A percentile compares a stretch with the other conserved stretches of the same genome.
Evolutionary conservation across 1,140 invertebrate species (phyloP).

Genomic region (Rhopalosiphum maidis): DNA sequence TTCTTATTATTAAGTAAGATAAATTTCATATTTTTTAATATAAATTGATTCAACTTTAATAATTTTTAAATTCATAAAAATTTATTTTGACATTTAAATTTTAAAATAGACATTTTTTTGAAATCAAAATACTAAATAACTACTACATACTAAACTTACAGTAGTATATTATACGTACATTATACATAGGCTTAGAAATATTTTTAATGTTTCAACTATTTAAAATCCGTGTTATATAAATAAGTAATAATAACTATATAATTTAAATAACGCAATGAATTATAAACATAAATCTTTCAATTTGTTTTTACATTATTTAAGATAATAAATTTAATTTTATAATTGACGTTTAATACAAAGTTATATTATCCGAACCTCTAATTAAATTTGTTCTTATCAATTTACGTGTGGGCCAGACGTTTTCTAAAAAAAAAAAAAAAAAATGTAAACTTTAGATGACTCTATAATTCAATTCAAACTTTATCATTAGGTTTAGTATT

Average conservation of each 20-base stretch:
- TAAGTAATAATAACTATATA: background rate
- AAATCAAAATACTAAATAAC: background rate
- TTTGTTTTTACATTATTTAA: background rate
- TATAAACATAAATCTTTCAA: background rate
- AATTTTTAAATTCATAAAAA: background rate
- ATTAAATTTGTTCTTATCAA: background rate
- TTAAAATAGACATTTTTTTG: background rate
- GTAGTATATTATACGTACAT: background rate
- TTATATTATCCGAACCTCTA: background rate
- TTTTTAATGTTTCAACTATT: constrained; percentile 2
- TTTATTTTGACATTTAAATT: background rate
- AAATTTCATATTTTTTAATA: background rate
- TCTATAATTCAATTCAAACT: background rate
- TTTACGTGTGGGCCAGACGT: background rate
- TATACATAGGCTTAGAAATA: background rate
- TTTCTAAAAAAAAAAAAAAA: background rate
- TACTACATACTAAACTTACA: background rate
- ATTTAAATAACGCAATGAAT: background rate
- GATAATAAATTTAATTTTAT: background rate
- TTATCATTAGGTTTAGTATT: background rate
- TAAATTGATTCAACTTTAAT: background rate
- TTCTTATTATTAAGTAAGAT: background rate
- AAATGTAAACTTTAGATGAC: background rate
- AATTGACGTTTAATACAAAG: background rate
- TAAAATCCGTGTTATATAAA: background rate